A percentile compares a stretch with the other conserved stretches of the same genome.
These are phyloP conservation scores for Daubentonia madagascariensis DNA, from an alignment of 2,113 vertebrate species.

Conservation along the genomic window DNA sequence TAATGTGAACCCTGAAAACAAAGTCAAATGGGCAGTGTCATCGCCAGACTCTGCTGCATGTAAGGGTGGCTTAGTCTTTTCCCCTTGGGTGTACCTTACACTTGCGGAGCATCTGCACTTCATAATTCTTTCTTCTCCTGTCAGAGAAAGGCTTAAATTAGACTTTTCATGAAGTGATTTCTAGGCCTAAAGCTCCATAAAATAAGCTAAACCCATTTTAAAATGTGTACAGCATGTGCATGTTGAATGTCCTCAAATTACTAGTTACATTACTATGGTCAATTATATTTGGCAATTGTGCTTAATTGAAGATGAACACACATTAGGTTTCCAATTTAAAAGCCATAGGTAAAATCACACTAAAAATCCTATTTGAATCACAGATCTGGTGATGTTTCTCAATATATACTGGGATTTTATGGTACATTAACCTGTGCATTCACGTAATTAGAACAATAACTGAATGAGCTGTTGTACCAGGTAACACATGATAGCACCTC, in stretches of 20 bases:
- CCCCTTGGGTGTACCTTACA: background rate
- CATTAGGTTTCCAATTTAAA: conserved; percentile 52
- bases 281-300: conserved; percentile 43
- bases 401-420: background rate
- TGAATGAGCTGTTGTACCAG: background rate
- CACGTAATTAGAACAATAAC: conserved; percentile 47
- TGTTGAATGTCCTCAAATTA: conserved; percentile 32
- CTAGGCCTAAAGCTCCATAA: background rate
- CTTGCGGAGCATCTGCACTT: background rate
- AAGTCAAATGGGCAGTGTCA: background rate
- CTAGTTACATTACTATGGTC: conserved; percentile 39
- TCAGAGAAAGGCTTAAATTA: background rate
- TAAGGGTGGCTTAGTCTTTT: background rate
- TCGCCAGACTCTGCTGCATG: background rate
- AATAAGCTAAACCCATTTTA: background rate
- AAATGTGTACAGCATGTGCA: background rate
- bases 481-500: background rate
- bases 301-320: conserved; percentile 37
- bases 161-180: background rate
- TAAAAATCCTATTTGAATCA: conserved; percentile 30
- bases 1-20: background rate
- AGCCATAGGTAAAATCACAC: conserved; percentile 5
- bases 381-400: background rate
- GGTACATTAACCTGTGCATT: conserved; percentile 33
- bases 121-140: background rate